Evolutionary conservation across 1,140 invertebrate species (phyloP).

Genomic region (Ceratina calcarata): DNA sequence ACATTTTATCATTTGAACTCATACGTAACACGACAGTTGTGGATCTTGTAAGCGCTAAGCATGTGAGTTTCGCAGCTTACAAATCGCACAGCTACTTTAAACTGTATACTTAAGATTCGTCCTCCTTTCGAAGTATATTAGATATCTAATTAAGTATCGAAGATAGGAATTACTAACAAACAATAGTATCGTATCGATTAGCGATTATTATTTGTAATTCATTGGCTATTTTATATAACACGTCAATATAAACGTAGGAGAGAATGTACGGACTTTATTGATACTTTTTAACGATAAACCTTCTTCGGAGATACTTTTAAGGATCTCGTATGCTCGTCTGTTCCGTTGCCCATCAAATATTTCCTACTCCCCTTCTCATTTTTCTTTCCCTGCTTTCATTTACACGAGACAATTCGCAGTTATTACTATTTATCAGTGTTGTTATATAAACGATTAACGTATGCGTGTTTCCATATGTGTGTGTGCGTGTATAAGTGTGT

Average conservation of each 20-base stretch:
- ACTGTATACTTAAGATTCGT: conserved; percentile 33
- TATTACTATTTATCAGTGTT: conserved; percentile 50
- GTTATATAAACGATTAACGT: conserved; percentile 37
- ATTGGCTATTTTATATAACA: conserved; percentile 65
- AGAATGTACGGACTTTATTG: conserved; percentile 64
- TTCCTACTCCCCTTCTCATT: conserved; percentile 2
- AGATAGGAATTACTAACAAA: conserved; percentile 44
- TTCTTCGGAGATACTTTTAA: conserved; percentile 33
- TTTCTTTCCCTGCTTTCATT: conserved; percentile 18
- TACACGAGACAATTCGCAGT: conserved; percentile 36
- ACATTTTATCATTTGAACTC: conserved; percentile 40
- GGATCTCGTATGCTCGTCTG: conserved; percentile 3
- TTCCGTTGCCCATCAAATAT: conserved; percentile 20
- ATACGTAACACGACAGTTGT: conserved; percentile 6
- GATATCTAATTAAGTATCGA: conserved; percentile 40
- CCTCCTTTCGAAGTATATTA: conserved; percentile 38
- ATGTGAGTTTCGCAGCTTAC: neutral
- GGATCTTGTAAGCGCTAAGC: conserved; percentile 9
- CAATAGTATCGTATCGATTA: conserved; percentile 63
- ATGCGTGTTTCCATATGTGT: conserved; percentile 35
- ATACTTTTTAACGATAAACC: conserved; percentile 60
- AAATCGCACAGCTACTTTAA: conserved; percentile 2
- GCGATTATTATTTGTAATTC: conserved; percentile 64
- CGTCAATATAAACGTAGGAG: conserved; percentile 64
- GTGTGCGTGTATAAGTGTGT: conserved; percentile 19